Evolutionary conservation across 2,888 invertebrate species (phyloP), one percentile per base, ranked within the genome.

Genomic region (Sisyra nigra): DNA sequence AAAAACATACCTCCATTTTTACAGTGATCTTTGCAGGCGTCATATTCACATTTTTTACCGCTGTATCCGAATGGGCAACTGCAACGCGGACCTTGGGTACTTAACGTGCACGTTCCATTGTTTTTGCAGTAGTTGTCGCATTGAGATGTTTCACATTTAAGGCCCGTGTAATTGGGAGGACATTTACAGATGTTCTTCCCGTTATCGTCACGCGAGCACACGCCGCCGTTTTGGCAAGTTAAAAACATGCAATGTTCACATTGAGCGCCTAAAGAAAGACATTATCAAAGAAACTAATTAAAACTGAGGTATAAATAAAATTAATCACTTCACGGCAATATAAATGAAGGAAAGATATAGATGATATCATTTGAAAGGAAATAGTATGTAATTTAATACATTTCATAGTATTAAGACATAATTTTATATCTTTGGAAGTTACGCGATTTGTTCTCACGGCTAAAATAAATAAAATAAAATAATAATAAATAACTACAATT

Each of bases 181-280:
- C 76, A 77, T 34, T 60, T 61, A 54, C 78, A 78, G 37, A 59
- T 60, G 32, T 65, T 62, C 11, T 57, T 58, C 1, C 59, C 62
- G 1, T 60, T 61, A 1, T 54, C 48, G 0, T 54, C 61, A 40
- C 63, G 61, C 0, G 62, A 54, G 52, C 79, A 79, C 9, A 69
- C 63, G 11, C 77, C 79, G 10, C 71, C 69, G 56, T 79, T 76
- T 43, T 68, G 63, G 54, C 80, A 80, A 3, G 63, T 61, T 18
- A 73, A 54, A 45, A 66, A 65, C 1, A 63, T 58, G 51, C 77
- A 77, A 50, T 69, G 65, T 49, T 76, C 71, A 52, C 78, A 78
- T 35, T 68, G 63, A 9, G 61, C 56, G 7, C 69, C 69, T 54
- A 41, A 5, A 47, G 42, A 33, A 40, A 35, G 15, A 38, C 24